Evolutionary conservation across 2,113 vertebrate species (phyloP).

Genomic region (Genyomyrus donnyi): DNA sequence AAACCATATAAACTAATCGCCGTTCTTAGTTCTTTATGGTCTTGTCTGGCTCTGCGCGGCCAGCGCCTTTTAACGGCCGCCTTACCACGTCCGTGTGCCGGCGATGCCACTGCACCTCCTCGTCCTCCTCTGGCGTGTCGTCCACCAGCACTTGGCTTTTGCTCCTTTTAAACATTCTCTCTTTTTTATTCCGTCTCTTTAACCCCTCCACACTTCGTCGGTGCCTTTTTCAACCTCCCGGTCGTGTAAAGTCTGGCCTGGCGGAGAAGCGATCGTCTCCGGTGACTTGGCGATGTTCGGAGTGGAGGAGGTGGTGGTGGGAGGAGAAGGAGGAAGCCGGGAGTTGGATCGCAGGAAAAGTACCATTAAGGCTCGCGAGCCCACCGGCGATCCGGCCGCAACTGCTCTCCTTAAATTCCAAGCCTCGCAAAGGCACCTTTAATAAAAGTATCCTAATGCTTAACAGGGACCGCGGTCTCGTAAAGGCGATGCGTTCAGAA

Average conservation of each 20-base stretch:
- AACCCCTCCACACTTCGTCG: background rate
- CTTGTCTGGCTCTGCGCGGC: background rate
- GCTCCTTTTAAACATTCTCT: conserved; percentile 63
- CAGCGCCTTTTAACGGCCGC: background rate
- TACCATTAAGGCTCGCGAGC: conserved; percentile 26
- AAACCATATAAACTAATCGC: background rate
- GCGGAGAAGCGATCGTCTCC: background rate
- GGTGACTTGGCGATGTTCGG: conserved; percentile 6
- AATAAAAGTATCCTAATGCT: conserved; percentile 21
- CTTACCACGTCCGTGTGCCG: conserved; percentile 63
- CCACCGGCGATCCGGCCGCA: conserved; percentile 2
- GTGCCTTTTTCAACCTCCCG: background rate
- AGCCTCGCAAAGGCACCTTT: conserved; percentile 11
- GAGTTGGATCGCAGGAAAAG: conserved; percentile 28
- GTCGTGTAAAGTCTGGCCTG: conserved; percentile 4
- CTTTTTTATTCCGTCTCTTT: background rate
- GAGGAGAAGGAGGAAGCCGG: background rate
- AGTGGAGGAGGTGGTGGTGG: background rate
- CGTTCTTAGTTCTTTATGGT: background rate
- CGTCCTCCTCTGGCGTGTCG: conserved; percentile 64
- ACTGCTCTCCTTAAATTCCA: background rate
- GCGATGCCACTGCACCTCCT: conserved; percentile 63
- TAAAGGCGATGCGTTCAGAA: background rate
- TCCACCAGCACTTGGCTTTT: conserved; percentile 68
- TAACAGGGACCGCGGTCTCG: background rate